Evolutionary conservation across 2,113 vertebrate species (phyloP), one percentile per base, ranked within the genome.

Genomic region (Prinia subflava): DNA sequence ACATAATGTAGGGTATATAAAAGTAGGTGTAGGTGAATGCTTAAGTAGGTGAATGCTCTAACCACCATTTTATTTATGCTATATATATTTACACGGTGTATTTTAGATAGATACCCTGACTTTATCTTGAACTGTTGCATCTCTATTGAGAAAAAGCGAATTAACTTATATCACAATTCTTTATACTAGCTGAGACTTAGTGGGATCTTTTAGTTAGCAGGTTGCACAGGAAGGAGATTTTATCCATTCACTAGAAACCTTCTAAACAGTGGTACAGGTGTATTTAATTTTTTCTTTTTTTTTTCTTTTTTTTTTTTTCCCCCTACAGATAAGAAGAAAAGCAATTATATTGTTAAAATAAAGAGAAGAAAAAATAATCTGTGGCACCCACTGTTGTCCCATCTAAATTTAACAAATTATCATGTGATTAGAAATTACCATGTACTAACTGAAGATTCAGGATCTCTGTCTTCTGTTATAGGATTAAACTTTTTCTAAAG

Each of bases 271-370:
- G 6, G 5, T 42, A 47, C 10, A 56, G 15, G 7, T 46, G n/a
- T 0, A 11, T 52, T 70, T 46, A 1, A 14, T 47, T 44, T 15
- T 20, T 21, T 0, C 0, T 11, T 23, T 19, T 21, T 13, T 41
- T 27, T 37, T 28, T 39, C 27, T 39, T 41, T 16, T 33, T 14
- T 3, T 46, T 47, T 47, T 47, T 21, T 3, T 57, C 22, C 7
- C 13, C 2, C 15, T 47, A 41, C 8, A 62, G 7, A 25, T 28
- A 55, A 63, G 4, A 42, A 53, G 15, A 56, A 89, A 87, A 63
- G 6, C 2, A 50, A 15, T 41, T 55, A 46, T 60, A 37, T 18
- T 18, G 2, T 37, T 33, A 49, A 87, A 86, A 82, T 13, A 25
- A 65, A 56, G 9, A 15, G 46, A n/a, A 42, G 1, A 31, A 81